Evolutionary conservation across 37 sponge, comb jelly and placozoan genomes (phyloP).

Genomic region (Oscarella lobularis): DNA sequence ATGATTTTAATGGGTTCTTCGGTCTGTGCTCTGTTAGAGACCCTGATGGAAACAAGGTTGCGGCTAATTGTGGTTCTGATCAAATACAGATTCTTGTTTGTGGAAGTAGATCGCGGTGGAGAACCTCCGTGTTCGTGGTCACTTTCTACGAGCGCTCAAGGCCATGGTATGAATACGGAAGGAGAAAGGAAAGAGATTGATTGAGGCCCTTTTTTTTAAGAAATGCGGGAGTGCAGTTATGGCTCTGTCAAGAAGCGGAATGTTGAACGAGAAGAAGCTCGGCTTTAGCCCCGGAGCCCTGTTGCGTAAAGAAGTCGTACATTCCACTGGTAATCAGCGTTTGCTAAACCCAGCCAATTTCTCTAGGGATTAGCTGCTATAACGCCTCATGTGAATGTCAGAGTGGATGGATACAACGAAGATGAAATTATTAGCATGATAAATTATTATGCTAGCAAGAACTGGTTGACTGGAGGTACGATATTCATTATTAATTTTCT

Average conservation of each 20-base stretch:
- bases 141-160: background rate
- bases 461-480: background rate
- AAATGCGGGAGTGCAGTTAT: background rate
- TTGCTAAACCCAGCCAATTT: background rate
- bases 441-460: background rate
- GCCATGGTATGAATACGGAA: background rate
- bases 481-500: too few species aligned
- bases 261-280: background rate
- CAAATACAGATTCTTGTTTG: too few species aligned
- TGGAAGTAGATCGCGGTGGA: too few species aligned
- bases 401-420: background rate
- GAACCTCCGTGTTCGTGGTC: background rate
- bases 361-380: background rate
- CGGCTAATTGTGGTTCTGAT: too few species aligned
- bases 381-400: background rate
- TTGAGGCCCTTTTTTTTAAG: too few species aligned
- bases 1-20: background rate
- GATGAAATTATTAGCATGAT: background rate
- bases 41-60: too few species aligned
- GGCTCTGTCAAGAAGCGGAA: background rate
- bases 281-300: background rate
- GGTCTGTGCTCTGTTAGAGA: background rate
- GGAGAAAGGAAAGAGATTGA: too few species aligned
- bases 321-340: background rate
- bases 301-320: background rate